Base-by-base conservation (phyloP, 2,113 vertebrate genomes). In the Quiscalus mexicanus region DNA sequence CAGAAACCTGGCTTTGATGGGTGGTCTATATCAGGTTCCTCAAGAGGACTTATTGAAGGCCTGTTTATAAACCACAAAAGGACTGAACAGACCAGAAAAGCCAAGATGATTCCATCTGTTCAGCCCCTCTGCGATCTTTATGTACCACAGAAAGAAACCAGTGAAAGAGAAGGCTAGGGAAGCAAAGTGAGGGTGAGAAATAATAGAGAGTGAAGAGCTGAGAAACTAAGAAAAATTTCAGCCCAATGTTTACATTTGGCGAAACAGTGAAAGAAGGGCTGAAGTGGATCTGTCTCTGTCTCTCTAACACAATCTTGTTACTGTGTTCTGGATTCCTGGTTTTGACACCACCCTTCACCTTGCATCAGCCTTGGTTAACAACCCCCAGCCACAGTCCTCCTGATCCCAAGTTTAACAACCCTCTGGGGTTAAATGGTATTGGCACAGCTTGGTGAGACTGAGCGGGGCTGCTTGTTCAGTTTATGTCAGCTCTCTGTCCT, bases 21-120 rank as follows among this genome's bases (percentile, higher is more conserved):
- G 71, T 35, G 12, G 12, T 39, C 63, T 47, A 0, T 6, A 15
- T 27, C 59, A 53, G 8, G 27, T 69, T 67, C n/a, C 18, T 75
- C 0, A 0, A 73, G 35, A 0, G 69, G 33, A 7, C 8, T 65
- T 9, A 45, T 0, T 44, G 49, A 89, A 49, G 7, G 1, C 6
- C 8, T 52, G 7, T 49, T 84, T 53, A 37, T 53, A 81, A 89
- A 58, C 15, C 12, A 49, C 0, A 3, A 33, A 86, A 69, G 10
- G 16, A 49, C 37, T 62, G 25, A 89, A 35, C 5, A 58, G 64
- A 15, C 3, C 19, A 58, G 64, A 74, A 71, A 70, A 53, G 3
- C 15, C 49, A 41, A 81, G 31, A 23, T 16, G 0, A 27, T 47
- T 74, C 45, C 17, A 55, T 4, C 19, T 87, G 31, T 41, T 77